Conservation (phyloP, 1,140 invertebrate genomes). For the Drosophila albomicans region DNA sequence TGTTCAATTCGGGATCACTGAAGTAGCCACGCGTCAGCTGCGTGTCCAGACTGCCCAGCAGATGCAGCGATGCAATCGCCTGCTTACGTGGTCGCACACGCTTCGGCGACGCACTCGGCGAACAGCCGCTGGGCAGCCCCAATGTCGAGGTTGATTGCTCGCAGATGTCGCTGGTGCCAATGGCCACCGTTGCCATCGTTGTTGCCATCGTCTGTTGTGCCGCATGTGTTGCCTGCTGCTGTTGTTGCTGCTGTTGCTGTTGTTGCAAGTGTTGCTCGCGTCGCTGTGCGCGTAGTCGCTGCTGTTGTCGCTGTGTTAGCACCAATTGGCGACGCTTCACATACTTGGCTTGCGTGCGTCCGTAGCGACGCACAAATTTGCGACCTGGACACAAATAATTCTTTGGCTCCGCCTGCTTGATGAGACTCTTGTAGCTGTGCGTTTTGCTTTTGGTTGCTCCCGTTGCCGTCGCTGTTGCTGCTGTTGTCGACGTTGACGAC, state of each 20-base stretch:
- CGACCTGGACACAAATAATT: slow-evolving; percentile 73
- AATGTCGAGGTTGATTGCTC: slow-evolving; percentile 10
- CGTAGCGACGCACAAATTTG: slow-evolving; percentile 72
- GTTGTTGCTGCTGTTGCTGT: slow-evolving; percentile 20
- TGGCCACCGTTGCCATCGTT: slow-evolving; percentile 1
- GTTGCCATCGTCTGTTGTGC: slow-evolving; percentile 10
- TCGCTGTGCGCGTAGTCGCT: slow-evolving; percentile 56
- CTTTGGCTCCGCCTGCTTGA: slow-evolving; percentile 82
- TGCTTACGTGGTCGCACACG: slow-evolving; percentile 67
- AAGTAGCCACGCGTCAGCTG: slow-evolving; percentile 77
- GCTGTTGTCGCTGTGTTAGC: slow-evolving; percentile 73
- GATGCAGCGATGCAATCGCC: slow-evolving; percentile 64
- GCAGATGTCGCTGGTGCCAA: slow-evolving; percentile 3
- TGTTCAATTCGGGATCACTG: slow-evolving; percentile 81
- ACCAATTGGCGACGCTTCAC: slow-evolving; percentile 73
- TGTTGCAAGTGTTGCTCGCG: slow-evolving; percentile 41
- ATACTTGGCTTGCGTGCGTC: slow-evolving; percentile 63
- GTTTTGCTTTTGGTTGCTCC: slow-evolving; percentile 64
- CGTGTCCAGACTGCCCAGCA: slow-evolving; percentile 63
- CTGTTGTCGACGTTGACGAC: background rate
- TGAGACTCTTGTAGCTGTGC: slow-evolving; percentile 83
- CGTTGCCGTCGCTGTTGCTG: slow-evolving; percentile 9
- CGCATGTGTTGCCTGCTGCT: slow-evolving; percentile 21
- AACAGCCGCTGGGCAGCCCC: slow-evolving; percentile 13
- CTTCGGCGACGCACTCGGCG: slow-evolving; percentile 65